These are phyloP conservation scores for Aptenodytes forsteri DNA, from an alignment of 2,113 vertebrate genomes.

Conservation along the genomic window DNA sequence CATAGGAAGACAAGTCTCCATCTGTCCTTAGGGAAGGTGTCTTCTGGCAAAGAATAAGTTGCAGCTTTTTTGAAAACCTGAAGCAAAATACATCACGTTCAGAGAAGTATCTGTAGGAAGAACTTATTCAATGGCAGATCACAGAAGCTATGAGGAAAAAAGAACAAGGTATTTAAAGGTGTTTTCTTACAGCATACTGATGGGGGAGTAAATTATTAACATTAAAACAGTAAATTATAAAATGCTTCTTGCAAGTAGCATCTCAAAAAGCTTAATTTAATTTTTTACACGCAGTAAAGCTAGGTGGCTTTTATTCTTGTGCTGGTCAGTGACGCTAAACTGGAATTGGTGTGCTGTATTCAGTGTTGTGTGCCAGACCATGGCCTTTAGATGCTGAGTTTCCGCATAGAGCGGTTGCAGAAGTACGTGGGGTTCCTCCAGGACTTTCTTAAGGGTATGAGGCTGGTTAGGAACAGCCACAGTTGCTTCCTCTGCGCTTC, in stretches of 20 bases:
- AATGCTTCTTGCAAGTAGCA: neutral
- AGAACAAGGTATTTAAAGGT: slow-evolving; percentile 1
- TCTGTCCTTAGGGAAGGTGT: neutral
- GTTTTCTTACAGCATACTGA: neutral
- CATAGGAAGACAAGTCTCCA: neutral
- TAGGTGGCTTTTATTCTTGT: neutral
- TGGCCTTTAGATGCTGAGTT: neutral
- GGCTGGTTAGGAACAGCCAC: neutral
- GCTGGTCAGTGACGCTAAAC: neutral
- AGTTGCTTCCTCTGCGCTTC: neutral
- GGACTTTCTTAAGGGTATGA: neutral
- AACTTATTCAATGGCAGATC: slow-evolving; percentile 5
- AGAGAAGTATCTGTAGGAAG: neutral
- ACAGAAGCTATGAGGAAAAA: neutral
- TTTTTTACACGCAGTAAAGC: neutral
- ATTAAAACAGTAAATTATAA: slow-evolving; percentile 43
- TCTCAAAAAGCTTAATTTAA: neutral
- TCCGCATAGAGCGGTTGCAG: fast-evolving
- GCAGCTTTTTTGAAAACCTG: neutral
- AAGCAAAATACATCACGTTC: neutral
- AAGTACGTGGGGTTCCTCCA: neutral
- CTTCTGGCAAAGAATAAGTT: neutral
- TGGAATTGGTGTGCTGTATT: neutral
- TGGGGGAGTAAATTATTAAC: slow-evolving; percentile 47
- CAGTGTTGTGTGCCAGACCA: neutral